These are phyloP conservation scores for Labeo calbasu DNA, from an alignment of 2,797 vertebrate genomes.

Conservation along the genomic window DNA sequence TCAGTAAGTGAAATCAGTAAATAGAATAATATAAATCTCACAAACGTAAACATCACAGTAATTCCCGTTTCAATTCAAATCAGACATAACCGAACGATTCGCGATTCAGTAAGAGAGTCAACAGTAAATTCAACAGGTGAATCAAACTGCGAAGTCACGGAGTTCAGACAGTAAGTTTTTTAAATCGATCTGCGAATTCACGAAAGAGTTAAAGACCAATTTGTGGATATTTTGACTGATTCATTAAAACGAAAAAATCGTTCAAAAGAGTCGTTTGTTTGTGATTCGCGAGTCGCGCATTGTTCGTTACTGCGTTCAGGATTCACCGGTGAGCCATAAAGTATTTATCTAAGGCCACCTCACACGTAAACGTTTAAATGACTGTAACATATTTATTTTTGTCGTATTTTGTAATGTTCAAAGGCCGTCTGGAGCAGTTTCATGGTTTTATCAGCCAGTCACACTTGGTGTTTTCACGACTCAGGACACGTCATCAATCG, in stretches of 20 bases:
- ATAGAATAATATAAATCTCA: not conserved
- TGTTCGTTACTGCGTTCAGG: not conserved
- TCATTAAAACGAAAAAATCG: not conserved
- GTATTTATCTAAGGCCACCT: not conserved
- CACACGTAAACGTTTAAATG: no score
- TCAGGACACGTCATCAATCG: no score
- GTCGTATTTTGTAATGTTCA: not conserved
- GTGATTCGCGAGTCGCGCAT: no score
- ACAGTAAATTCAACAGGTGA: not conserved
- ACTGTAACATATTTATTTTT: not conserved
- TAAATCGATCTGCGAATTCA: not conserved
- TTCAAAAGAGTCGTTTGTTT: not conserved
- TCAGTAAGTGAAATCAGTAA: not conserved
- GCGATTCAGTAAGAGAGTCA: not conserved
- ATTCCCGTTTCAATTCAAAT: not conserved
- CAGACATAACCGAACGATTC: not conserved
- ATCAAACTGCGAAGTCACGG: not conserved
- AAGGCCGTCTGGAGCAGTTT: not conserved
- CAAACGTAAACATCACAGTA: not conserved
- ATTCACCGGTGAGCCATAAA: no score
- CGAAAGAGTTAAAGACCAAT: not conserved
- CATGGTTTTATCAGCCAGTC: no score
- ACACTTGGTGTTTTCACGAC: no score
- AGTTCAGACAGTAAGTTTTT: not conserved
- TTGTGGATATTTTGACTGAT: not conserved